These are phyloP conservation scores for Lepidochrysops patricia DNA, from an alignment of 2,888 invertebrate genomes.

Conservation along the genomic window DNA sequence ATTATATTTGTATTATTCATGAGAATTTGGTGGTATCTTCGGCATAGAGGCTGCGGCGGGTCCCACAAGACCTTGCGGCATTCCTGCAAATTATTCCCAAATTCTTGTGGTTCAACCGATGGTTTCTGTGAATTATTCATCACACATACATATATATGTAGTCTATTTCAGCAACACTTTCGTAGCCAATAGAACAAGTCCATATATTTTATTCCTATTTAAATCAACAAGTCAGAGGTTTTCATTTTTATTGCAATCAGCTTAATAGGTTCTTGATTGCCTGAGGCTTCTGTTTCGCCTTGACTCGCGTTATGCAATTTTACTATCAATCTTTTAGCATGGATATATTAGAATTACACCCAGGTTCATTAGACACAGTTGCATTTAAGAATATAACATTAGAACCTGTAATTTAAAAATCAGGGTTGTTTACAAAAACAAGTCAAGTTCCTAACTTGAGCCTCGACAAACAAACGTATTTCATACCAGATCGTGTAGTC, in stretches of 20 bases:
- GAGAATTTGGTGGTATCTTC: not conserved
- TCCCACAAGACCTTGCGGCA: not conserved
- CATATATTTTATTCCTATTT: not conserved
- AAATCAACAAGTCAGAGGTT: not conserved
- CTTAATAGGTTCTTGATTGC: not conserved
- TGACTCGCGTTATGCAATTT: not conserved
- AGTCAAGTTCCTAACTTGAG: not conserved
- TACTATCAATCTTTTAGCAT: not conserved
- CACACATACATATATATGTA: not conserved
- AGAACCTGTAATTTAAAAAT: not conserved
- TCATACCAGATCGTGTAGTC: conserved; percentile 7
- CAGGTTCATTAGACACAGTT: not conserved
- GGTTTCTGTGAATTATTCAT: not conserved
- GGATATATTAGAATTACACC: not conserved
- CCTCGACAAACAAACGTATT: conserved; percentile 1
- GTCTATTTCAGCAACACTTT: not conserved
- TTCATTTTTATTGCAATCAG: not conserved
- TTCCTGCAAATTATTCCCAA: not conserved
- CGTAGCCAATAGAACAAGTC: no score
- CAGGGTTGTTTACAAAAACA: not conserved
- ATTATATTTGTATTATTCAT: not conserved
- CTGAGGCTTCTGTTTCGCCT: not conserved
- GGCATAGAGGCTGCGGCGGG: not conserved
- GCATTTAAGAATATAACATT: no score
- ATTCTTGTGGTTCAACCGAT: not conserved